These are phyloP conservation scores for Apostichopus californicus DNA, from an alignment of 35 echinoderm and acorn worm species.

Conservation along the genomic window DNA sequence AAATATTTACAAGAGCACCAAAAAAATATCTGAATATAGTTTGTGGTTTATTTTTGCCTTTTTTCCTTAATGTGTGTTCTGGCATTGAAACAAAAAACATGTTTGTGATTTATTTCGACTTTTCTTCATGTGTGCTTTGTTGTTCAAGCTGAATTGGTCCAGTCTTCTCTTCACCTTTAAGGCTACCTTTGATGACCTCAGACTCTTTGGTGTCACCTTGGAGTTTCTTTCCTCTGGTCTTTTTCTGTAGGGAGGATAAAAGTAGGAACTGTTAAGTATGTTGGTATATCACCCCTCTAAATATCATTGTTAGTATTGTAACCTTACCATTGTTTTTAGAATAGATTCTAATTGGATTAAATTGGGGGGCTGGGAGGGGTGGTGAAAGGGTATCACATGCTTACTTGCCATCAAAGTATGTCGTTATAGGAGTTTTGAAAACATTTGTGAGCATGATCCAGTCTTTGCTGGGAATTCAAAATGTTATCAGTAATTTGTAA, in stretches of 20 bases:
- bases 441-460: too few species aligned
- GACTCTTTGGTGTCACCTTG: background rate
- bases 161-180: background rate
- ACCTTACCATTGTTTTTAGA: background rate
- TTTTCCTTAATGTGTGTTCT: background rate
- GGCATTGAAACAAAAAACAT: too few species aligned
- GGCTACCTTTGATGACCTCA: background rate
- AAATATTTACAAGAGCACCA: background rate
- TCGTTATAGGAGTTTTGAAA: too few species aligned
- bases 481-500: too few species aligned
- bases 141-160: conserved; percentile 8
- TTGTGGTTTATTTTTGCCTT: background rate
- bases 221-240: conserved; percentile 2
- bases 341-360: background rate
- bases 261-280: background rate
- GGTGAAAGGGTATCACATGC: too few species aligned
- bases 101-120: background rate
- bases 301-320: too few species aligned
- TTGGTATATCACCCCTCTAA: background rate
- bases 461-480: too few species aligned
- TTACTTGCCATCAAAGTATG: too few species aligned
- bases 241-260: background rate
- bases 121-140: background rate
- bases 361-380: background rate
- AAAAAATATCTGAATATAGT: background rate